Base-by-base conservation (phyloP, 2,888 invertebrate genomes). In the Noctua pronuba region DNA sequence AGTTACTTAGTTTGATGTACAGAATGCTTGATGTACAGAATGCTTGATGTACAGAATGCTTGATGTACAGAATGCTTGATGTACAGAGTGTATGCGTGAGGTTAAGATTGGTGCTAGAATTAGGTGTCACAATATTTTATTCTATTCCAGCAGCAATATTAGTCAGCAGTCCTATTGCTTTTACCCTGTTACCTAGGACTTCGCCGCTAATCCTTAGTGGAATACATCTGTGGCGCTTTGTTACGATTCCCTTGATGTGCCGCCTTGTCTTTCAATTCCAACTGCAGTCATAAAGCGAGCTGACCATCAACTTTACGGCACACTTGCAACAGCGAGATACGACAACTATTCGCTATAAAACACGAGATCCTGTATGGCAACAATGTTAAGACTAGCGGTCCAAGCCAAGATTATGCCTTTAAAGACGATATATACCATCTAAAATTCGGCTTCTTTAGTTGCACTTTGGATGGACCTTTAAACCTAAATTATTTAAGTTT, bases 231-330 rank as follows among this genome's bases (percentile, higher is more conserved):
- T 2, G 8, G 60, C 24, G 5, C 6, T 74, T 18, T 38, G 35
- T 55, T 73, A 24, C 55, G 28, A 46, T 38, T 38, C 7, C 8
- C 38, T 38, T 38, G 38, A 38, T 38, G 38, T 38, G 38, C 1
- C 7, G 10, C 18, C 7, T 46, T 65, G 41, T 66, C 81, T 75
- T 58, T 66, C 41, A 82, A 79, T 79, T 58, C 73, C 44, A 67
- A 55, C 71, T 86, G 46, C 72, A 46, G 21, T 70, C 60, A 71
- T 84, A 88, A 86, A 80, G n/a, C 71, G 16, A 28, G 41, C 66
- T 73, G 66, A 71, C 73, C 72, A 52, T 78, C 83, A 83, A 67
- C 55, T 86, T 87, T 85, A 87, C 64, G 75, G 71, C 74, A 75
- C 75, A 75, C 70, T 80, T 38, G 44, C 66, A n/a, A 52, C 35